Evolutionary conservation across 1,140 invertebrate genomes (phyloP).

Genomic region (Temnothorax nylanderi): DNA sequence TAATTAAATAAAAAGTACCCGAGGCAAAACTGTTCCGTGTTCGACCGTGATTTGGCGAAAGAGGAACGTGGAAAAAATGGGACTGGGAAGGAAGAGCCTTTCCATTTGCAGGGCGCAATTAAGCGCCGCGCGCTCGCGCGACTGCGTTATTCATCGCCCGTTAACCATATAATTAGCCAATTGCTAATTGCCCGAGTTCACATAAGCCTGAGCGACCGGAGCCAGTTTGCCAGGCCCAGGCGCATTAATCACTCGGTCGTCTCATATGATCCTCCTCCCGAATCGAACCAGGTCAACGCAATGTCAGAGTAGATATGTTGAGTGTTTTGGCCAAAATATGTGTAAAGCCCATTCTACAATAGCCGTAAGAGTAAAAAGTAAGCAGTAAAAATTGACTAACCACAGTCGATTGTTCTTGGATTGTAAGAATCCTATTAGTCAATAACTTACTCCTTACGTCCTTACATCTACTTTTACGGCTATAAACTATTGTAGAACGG

Average conservation of each 20-base stretch:
- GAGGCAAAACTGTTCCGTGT: conserved; percentile 15
- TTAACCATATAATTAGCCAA: conserved; percentile 75
- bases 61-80: conserved; percentile 47
- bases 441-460: too few species aligned
- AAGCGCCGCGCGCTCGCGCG: conserved; percentile 61
- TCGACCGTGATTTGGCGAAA: not conserved
- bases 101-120: conserved; percentile 69
- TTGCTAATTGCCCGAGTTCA: conserved; percentile 74
- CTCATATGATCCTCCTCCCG: not conserved
- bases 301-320: not conserved
- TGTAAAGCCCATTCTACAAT: too few species aligned
- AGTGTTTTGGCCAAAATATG: not conserved
- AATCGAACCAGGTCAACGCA: conserved; percentile 16
- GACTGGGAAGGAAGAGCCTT: conserved; percentile 59
- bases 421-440: too few species aligned
- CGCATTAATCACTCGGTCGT: conserved; percentile 54
- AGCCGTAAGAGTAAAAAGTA: too few species aligned
- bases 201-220: conserved; percentile 44
- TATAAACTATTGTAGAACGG: too few species aligned
- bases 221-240: conserved; percentile 50
- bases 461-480: too few species aligned
- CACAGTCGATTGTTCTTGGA: too few species aligned
- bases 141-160: conserved; percentile 73
- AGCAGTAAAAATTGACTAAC: too few species aligned
- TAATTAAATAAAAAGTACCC: conserved; percentile 60